A percentile compares a stretch with the other conserved stretches of the same genome.
Conservation (phyloP, 2,113 vertebrate genomes). For the Rhagologus leucostigma region DNA sequence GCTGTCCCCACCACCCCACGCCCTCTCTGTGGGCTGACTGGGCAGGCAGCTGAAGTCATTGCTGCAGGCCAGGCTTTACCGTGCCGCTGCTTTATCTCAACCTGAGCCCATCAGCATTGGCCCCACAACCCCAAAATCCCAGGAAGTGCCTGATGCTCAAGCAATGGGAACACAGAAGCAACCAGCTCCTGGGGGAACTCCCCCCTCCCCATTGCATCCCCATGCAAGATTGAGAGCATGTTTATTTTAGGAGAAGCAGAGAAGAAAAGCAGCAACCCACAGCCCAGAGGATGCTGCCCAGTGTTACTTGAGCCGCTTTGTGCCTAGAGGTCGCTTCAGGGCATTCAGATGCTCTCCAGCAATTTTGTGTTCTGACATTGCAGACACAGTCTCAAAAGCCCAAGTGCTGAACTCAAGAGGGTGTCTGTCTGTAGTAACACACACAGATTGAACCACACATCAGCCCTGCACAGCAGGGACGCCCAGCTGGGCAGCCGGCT, state of each 20-base stretch:
- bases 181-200: neutral
- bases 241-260: neutral
- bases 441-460: neutral
- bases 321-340: neutral
- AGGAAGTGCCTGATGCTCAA: neutral
- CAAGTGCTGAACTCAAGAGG: neutral
- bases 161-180: neutral
- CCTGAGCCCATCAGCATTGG: neutral
- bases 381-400: neutral
- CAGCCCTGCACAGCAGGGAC: neutral
- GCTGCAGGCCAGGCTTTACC: neutral
- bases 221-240: neutral
- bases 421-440: neutral
- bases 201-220: neutral
- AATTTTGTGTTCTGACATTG: neutral
- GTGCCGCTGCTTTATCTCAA: neutral
- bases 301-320: neutral
- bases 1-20: neutral
- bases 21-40: neutral
- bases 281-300: neutral
- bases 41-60: neutral
- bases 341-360: neutral
- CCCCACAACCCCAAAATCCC: neutral
- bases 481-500: neutral
- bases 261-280: neutral